Conservation (phyloP, 2,888 invertebrate genomes). For the Pseudeuparius sepicola region DNA sequence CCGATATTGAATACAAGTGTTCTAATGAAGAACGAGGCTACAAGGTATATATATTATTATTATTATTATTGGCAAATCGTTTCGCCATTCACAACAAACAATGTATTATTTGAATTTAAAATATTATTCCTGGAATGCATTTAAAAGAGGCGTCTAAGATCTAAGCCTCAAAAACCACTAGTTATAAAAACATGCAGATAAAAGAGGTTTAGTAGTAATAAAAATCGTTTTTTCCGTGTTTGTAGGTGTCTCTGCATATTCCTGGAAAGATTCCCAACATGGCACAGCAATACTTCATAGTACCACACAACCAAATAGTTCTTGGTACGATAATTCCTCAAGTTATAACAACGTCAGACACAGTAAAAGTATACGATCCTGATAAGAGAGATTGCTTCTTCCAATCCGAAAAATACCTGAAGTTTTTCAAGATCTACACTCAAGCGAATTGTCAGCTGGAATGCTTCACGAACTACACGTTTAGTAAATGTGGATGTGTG, state of each 20-base stretch:
- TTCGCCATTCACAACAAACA: too few relatives aligned
- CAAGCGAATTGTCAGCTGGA: slow-evolving; percentile 62
- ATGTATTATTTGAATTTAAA: too few relatives aligned
- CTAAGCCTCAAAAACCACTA: too few relatives aligned
- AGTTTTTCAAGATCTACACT: slow-evolving; percentile 57
- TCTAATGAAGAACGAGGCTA: slow-evolving; percentile 27
- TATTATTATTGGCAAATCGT: too few relatives aligned
- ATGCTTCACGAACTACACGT: slow-evolving; percentile 57
- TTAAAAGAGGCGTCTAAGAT: too few relatives aligned
- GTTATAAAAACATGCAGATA: too few relatives aligned
- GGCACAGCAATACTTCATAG: slow-evolving; percentile 53
- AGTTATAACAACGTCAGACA: slow-evolving; percentile 60
- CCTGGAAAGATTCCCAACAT: slow-evolving; percentile 56
- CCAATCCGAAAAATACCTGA: slow-evolving; percentile 50
- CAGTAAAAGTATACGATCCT: slow-evolving; percentile 51
- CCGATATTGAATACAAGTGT: slow-evolving; percentile 26
- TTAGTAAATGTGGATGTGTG: slow-evolving; percentile 35
- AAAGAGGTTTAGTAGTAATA: too few relatives aligned
- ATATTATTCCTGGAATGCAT: too few relatives aligned
- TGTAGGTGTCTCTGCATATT: slow-evolving; percentile 52
- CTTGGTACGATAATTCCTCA: slow-evolving; percentile 58
- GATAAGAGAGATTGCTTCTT: slow-evolving; percentile 57
- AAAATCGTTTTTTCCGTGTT: too few relatives aligned
- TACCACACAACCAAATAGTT: slow-evolving; percentile 56
- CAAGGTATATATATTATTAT: too few relatives aligned